phyloP scores from a whole-genome alignment of 2,888 invertebrate genomes.

The Drosophila infuscata region DNA sequence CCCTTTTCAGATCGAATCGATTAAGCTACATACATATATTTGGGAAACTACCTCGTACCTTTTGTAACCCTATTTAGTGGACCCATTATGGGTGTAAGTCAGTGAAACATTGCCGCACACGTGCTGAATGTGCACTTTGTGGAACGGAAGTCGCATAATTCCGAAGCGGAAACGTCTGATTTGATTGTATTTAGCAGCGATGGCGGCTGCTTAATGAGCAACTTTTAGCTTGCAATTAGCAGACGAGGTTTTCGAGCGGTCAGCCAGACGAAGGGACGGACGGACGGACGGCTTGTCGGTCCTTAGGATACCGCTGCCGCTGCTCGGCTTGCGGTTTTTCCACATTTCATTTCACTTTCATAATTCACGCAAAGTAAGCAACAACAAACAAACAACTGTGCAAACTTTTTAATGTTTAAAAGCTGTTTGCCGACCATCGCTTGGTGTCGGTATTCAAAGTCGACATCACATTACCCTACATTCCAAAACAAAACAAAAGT shows the following conservation, averaged over 20 bases:
- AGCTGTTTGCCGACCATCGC: constrained; percentile 26
- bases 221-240: constrained; percentile 75
- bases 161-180: constrained; percentile 67
- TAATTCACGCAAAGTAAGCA: constrained; percentile 48
- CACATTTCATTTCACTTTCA: constrained; percentile 60
- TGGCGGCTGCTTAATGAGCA: constrained; percentile 63
- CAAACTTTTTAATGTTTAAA: constrained; percentile 69
- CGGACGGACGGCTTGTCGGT: constrained; percentile 7
- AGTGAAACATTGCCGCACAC: constrained; percentile 32
- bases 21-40: not conserved
- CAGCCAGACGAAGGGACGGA: not conserved
- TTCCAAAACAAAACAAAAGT: not conserved
- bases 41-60: not conserved
- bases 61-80: not conserved
- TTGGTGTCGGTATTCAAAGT: not conserved
- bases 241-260: constrained; percentile 17
- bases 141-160: constrained; percentile 73
- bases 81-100: constrained; percentile 6
- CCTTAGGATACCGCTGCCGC: constrained; percentile 17
- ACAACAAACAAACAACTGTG: constrained; percentile 31
- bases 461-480: constrained; percentile 31
- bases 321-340: constrained; percentile 42
- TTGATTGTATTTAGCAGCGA: constrained; percentile 70
- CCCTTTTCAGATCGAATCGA: not conserved
- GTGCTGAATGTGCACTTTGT: constrained; percentile 51